phyloP scores from a whole-genome alignment of 2,888 invertebrate genomes.

The Eilema sororculum region DNA sequence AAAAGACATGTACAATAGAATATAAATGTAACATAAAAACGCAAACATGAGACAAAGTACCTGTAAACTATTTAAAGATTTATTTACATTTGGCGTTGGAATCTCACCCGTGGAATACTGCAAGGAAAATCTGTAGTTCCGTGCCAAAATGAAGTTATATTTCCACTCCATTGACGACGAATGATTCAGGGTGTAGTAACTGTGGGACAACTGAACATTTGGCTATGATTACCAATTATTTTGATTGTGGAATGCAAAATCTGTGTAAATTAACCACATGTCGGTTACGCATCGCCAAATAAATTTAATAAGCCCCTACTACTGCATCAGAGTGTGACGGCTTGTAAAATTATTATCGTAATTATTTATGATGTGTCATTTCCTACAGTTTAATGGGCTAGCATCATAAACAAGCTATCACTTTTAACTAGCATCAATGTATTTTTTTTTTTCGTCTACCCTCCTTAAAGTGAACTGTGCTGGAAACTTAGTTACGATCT shows the following conservation, averaged over 20 bases:
- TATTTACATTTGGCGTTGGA: constrained; percentile 66
- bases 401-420: constrained; percentile 23
- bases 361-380: constrained; percentile 44
- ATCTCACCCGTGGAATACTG: constrained; percentile 60
- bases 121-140: constrained; percentile 64
- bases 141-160: constrained; percentile 80
- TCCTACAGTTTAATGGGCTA: constrained; percentile 34
- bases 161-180: constrained; percentile 74
- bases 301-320: constrained; percentile 68
- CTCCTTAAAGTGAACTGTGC: too few species aligned
- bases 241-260: constrained; percentile 69
- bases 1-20: constrained; percentile 3
- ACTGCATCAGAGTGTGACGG: constrained; percentile 41
- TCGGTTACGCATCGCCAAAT: constrained; percentile 72
- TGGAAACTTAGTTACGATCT: too few species aligned
- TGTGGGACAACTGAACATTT: constrained; percentile 67
- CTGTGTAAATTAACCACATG: constrained; percentile 66
- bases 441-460: too few species aligned
- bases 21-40: constrained; percentile 31
- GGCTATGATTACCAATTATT: constrained; percentile 77
- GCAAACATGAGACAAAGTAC: constrained; percentile 35
- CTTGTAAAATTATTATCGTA: constrained; percentile 42
- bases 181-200: constrained; percentile 69
- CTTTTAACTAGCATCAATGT: constrained; percentile 29
- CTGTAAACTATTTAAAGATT: constrained; percentile 60